Evolutionary conservation across 2,797 vertebrate species (phyloP).

Genomic region (Sebastes wilsoni): DNA sequence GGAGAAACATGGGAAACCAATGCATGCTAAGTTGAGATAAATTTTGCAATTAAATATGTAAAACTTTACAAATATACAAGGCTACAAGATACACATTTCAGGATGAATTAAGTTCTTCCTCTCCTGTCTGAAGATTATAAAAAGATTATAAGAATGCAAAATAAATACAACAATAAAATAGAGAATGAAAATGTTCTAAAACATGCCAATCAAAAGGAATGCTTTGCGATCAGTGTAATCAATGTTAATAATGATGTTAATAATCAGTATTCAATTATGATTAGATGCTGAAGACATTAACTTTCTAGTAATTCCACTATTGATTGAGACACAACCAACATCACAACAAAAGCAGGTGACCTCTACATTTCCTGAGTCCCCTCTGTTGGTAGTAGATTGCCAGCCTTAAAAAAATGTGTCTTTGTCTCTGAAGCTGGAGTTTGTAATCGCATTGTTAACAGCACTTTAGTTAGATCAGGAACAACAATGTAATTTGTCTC

Average conservation of each 20-base stretch:
- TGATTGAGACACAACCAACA: neutral
- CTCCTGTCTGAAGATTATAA: neutral
- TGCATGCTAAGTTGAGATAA: neutral
- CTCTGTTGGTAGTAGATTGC: neutral
- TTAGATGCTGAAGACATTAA: neutral
- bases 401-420: neutral
- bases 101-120: neutral
- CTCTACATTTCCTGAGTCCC: neutral
- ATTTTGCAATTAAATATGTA: neutral
- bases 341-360: neutral
- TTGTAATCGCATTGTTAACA: neutral
- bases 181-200: neutral
- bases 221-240: neutral
- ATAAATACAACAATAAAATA: neutral
- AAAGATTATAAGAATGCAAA: neutral
- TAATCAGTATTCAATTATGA: neutral
- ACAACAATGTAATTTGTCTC: neutral
- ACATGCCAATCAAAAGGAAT: neutral
- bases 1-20: neutral
- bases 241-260: neutral
- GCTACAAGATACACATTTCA: accelerated
- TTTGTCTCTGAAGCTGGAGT: neutral
- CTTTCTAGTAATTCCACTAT: neutral
- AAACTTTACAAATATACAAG: neutral
- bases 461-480: neutral